These are phyloP conservation scores for Ptychoptera albimana DNA, from an alignment of 2,888 invertebrate species.

Conservation along the genomic window DNA sequence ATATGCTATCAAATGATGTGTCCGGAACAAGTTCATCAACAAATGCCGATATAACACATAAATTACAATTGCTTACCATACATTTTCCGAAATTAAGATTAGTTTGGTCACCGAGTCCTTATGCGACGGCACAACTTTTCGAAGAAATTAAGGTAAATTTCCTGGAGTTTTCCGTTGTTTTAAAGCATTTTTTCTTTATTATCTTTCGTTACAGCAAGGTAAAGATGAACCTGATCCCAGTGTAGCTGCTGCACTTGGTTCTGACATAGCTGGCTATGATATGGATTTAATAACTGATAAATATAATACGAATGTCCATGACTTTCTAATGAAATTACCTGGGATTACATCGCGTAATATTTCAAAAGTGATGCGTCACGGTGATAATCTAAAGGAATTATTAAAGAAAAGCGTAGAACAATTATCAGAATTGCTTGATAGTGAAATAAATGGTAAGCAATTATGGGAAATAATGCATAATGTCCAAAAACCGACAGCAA, in stretches of 20 bases:
- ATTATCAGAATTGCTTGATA: constrained; percentile 53
- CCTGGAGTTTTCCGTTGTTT: neutral
- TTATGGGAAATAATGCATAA: constrained; percentile 56
- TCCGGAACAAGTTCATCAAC: constrained; percentile 29
- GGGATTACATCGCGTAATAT: constrained; percentile 82
- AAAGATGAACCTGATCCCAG: constrained; percentile 64
- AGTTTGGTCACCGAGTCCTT: constrained; percentile 93
- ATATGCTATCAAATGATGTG: constrained; percentile 55
- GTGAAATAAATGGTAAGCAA: constrained; percentile 48
- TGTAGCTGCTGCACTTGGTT: constrained; percentile 54
- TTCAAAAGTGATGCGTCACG: constrained; percentile 55
- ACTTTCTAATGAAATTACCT: constrained; percentile 72
- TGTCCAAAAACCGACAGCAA: constrained; percentile 37
- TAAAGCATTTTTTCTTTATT: neutral
- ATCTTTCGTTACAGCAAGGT: constrained; percentile 35
- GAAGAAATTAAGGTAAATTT: constrained; percentile 64
- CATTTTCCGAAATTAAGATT: constrained; percentile 86
- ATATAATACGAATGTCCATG: constrained; percentile 58
- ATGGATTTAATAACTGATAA: constrained; percentile 33
- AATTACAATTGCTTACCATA: constrained; percentile 80
- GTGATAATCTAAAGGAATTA: constrained; percentile 47
- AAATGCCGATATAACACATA: constrained; percentile 66
- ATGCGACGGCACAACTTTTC: constrained; percentile 90
- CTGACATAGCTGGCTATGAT: constrained; percentile 48
- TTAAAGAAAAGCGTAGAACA: constrained; percentile 44